Evolutionary conservation across 2,797 vertebrate species (phyloP).

Genomic region (Gymnopithys bicolor): DNA sequence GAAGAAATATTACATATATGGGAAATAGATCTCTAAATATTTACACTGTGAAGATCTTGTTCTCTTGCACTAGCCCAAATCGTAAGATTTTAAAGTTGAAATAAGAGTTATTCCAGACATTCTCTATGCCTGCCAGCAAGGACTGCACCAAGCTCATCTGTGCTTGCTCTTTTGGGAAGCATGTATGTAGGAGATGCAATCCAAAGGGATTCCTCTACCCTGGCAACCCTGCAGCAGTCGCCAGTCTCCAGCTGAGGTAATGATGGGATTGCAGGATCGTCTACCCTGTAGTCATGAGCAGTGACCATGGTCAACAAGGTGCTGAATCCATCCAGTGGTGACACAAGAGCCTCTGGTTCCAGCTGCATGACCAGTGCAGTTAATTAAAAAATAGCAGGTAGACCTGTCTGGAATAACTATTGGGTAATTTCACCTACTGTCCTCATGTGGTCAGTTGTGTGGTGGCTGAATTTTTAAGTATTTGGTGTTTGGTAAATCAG

Average conservation of each 20-base stretch:
- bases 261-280: background rate
- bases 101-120: background rate
- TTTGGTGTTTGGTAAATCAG: background rate
- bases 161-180: background rate
- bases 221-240: background rate
- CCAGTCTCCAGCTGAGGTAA: background rate
- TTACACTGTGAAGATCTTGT: background rate
- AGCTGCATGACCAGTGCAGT: background rate
- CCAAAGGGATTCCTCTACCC: background rate
- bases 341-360: background rate
- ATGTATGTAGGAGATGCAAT: background rate
- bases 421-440: background rate
- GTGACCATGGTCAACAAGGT: background rate
- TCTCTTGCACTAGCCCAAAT: background rate
- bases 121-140: background rate
- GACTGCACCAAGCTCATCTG: background rate
- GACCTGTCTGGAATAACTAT: background rate
- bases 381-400: background rate
- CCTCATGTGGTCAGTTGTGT: background rate
- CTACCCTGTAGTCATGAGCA: background rate
- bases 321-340: background rate
- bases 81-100: background rate
- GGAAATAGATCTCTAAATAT: slow-evolving; percentile 7
- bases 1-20: background rate
- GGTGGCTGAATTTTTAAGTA: background rate